phyloP scores from a whole-genome alignment of 2,888 invertebrate genomes.

The Synergus japonicus region DNA sequence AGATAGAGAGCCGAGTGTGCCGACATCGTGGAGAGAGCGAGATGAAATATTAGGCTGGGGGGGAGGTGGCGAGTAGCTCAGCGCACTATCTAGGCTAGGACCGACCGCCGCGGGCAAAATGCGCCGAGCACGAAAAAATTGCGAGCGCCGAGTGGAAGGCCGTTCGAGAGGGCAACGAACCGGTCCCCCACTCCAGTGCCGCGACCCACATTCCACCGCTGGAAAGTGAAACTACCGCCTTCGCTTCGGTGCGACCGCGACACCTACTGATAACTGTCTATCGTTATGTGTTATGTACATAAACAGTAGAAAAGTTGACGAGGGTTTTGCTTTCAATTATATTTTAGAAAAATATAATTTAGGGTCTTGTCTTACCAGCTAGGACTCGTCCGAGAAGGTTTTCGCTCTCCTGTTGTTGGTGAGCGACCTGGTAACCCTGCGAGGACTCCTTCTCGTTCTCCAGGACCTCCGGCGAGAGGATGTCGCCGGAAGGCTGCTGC shows the following conservation, averaged over 20 bases:
- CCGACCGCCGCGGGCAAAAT: conserved; percentile 51
- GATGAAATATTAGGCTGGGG: conserved; percentile 50
- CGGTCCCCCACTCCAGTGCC: conserved; percentile 78
- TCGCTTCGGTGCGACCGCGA: conserved; percentile 60
- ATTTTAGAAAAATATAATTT: background rate
- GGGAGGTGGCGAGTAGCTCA: conserved; percentile 45
- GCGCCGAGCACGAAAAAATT: conserved; percentile 63
- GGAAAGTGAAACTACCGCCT: conserved; percentile 77
- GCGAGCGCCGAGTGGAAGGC: conserved; percentile 79
- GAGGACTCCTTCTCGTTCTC: conserved; percentile 73
- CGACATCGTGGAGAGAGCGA: conserved; percentile 43
- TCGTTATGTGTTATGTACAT: background rate
- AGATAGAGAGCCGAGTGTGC: conserved; percentile 39
- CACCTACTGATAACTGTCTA: conserved; percentile 17
- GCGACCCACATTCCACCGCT: conserved; percentile 77
- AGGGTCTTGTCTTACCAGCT: conserved; percentile 78
- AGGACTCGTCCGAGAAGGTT: conserved; percentile 80
- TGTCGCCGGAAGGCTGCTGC: conserved; percentile 71
- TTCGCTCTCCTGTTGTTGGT: conserved; percentile 77
- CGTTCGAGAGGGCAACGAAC: conserved; percentile 80
- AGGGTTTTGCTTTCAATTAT: background rate
- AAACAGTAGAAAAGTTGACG: background rate
- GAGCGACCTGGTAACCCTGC: conserved; percentile 55
- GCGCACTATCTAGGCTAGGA: conserved; percentile 59
- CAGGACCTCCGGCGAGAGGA: conserved; percentile 67